These are phyloP conservation scores for Aurelia aurita DNA, from an alignment of 30 jellyfish, hydroid and myxozoan species.

Conservation along the genomic window DNA sequence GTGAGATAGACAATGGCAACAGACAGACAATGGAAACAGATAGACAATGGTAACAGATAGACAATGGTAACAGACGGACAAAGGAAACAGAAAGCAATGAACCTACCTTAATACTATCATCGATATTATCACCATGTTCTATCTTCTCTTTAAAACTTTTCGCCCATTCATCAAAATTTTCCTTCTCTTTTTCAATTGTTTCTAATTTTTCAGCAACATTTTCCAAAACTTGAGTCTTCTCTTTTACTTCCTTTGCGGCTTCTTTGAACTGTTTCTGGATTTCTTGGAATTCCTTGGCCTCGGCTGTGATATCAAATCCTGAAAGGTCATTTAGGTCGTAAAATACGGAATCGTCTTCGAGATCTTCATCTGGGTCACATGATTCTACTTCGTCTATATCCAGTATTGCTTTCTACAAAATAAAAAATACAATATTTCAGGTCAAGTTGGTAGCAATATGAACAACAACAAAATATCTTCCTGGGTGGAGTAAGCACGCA, in stretches of 20 bases:
- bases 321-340: slow-evolving; percentile 5
- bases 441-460: too few relatives aligned
- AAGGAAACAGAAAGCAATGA: neutral
- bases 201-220: slow-evolving; percentile 65
- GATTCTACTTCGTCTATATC: slow-evolving; percentile 35
- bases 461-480: too few relatives aligned
- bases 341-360: neutral
- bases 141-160: slow-evolving; percentile 33
- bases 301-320: slow-evolving; percentile 45
- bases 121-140: slow-evolving; percentile 42
- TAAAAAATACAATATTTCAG: too few relatives aligned
- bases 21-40: too few relatives aligned
- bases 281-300: slow-evolving; percentile 32
- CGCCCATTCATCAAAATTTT: slow-evolving; percentile 64
- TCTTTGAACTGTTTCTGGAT: slow-evolving; percentile 48
- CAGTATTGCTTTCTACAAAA: slow-evolving; percentile 30
- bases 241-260: slow-evolving; percentile 41
- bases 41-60: too few relatives aligned
- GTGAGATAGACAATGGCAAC: too few relatives aligned
- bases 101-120: slow-evolving; percentile 27
- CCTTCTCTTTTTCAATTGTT: slow-evolving; percentile 65
- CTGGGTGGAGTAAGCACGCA: too few relatives aligned
- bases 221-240: slow-evolving; percentile 49
- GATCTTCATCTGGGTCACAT: slow-evolving; percentile 8
- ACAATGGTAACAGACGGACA: neutral